Evolutionary conservation across 2,888 invertebrate genomes (phyloP), one percentile per base, ranked within the genome.

Genomic region (Mactromeris polynyma): DNA sequence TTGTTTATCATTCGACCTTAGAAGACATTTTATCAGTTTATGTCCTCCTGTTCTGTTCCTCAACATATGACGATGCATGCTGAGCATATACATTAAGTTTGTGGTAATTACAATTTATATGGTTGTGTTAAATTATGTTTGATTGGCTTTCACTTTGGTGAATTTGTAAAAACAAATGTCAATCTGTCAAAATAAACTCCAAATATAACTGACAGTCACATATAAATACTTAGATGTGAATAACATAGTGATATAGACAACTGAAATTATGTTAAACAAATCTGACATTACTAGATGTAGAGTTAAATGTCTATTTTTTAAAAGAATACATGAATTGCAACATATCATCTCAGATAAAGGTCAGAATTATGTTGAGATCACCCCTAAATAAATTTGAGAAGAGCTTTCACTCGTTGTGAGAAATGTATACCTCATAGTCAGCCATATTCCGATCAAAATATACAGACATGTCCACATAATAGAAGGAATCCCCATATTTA

Each of bases 391-490:
- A 40, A 64, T 58, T 33, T 51, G 78, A 54, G 42, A 33, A 58
- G 64, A 78, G 83, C 69, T 21, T 46, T 77, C n/a, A 73, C 58
- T 79, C 54, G 11, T 33, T 19, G 2, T 73, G 33, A 36, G 36
- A 19, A 36, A 36, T 73, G 19, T 78, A 54, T 94, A 95, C 95
- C 95, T 95, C 93, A 94, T 94, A 31, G 94, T 87, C 83, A 95
- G 86, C 94, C 94, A 95, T 51, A 94, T 87, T 54, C 92, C 93
- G 46, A 93, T 85, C n/a, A 93, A 46, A 31, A 95, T 88, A 88
- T 94, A 94, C 9, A 95, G 26, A 85, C 94, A 54, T 11, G 94
- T 94, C 94, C 94, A 95, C 54, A 95, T 73, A 90, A 94, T 91
- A 31, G 94, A 94, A 54, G 94, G 93, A 93, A 95, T 94, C 26